These are phyloP conservation scores for Chondrilla cf. caribensis DNA, from an alignment of 37 sponge, comb jelly and placozoan species.

Conservation along the genomic window DNA sequence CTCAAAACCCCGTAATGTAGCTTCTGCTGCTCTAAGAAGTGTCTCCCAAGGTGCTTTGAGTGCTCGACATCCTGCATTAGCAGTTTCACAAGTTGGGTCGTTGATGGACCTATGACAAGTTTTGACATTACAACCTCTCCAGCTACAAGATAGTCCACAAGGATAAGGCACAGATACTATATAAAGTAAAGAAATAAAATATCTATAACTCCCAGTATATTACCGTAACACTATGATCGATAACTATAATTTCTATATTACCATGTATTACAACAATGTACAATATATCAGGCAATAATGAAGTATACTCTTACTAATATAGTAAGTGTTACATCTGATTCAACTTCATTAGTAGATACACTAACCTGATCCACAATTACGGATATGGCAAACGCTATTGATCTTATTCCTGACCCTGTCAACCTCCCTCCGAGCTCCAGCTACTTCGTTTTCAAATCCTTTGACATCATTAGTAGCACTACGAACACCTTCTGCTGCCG, in stretches of 20 bases:
- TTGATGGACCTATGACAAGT: background rate
- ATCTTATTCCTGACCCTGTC: background rate
- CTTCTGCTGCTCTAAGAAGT: background rate
- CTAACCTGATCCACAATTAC: background rate
- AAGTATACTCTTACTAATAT: no score
- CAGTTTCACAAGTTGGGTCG: background rate
- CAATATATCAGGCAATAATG: no score
- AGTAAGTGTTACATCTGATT: no score
- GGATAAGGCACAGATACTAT: background rate
- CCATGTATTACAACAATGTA: background rate
- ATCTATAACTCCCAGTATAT: no score
- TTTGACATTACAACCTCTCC: background rate
- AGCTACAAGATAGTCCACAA: background rate
- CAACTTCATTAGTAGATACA: no score
- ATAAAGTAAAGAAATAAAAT: no score
- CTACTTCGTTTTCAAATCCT: background rate
- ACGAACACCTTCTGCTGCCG: background rate
- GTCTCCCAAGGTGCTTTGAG: background rate
- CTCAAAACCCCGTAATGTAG: background rate
- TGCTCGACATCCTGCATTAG: background rate
- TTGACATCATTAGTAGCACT: background rate
- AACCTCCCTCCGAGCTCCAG: background rate
- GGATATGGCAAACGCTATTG: background rate
- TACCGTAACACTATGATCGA: no score
- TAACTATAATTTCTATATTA: background rate